A percentile compares a stretch with the other conserved stretches of the same genome.
phyloP scores from a whole-genome alignment of 2,113 vertebrate species.

The Oreotragus oreotragus region DNA sequence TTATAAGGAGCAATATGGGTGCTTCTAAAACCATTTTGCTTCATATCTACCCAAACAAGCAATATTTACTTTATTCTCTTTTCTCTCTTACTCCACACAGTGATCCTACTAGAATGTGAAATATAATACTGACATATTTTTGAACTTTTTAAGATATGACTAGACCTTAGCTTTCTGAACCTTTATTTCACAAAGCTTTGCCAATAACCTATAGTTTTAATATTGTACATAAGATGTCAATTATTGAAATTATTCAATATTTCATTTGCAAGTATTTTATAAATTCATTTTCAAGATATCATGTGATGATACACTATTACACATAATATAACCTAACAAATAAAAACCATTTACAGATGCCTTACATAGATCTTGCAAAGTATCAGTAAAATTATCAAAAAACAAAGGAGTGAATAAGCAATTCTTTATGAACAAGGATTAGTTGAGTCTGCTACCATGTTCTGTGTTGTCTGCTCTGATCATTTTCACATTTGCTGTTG shows the following conservation, averaged over 20 bases:
- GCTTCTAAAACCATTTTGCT: neutral
- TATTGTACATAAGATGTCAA: neutral
- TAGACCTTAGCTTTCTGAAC: neutral
- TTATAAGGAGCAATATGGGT: neutral
- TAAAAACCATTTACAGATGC: neutral
- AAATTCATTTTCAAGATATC: neutral
- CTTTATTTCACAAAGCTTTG: neutral
- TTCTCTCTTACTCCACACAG: neutral
- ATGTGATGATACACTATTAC: neutral
- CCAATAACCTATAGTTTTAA: neutral
- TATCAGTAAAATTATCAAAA: neutral
- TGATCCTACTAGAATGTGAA: neutral
- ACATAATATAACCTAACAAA: neutral
- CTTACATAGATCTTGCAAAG: neutral
- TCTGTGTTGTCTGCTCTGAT: neutral
- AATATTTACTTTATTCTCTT: neutral
- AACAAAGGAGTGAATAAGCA: neutral
- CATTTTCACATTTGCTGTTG: neutral
- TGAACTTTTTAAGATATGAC: neutral
- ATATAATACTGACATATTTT: neutral
- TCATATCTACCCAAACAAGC: neutral
- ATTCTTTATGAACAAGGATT: neutral
- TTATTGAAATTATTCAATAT: neutral
- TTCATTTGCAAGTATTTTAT: neutral
- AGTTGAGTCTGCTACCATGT: neutral